Conservation (phyloP, 2,888 invertebrate species). For the Tortrix viridana region DNA sequence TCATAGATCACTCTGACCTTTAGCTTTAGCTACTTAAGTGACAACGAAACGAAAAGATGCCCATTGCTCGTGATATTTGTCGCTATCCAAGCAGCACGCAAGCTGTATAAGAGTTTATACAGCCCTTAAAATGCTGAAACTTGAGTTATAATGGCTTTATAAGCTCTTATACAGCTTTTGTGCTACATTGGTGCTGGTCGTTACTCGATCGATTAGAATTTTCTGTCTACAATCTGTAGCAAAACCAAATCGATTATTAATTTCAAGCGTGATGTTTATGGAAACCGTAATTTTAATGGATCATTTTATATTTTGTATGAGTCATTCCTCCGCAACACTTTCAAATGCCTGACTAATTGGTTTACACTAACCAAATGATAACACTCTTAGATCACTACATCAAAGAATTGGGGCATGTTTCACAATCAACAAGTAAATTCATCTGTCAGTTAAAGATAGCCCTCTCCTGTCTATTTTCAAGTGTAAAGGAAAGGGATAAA, state of each 20-base stretch:
- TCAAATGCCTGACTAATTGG: conserved; percentile 4
- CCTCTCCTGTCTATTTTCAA: too few species aligned
- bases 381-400: neutral
- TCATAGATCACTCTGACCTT: conserved; percentile 7
- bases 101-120: too few species aligned
- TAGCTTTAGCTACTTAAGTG: neutral
- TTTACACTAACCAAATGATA: conserved; percentile 4
- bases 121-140: too few species aligned
- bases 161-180: too few species aligned
- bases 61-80: conserved; percentile 1
- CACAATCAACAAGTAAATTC: too few species aligned
- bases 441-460: too few species aligned
- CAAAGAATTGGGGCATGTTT: conserved; percentile 1
- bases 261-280: neutral
- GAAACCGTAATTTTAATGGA: conserved; percentile 5
- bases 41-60: neutral
- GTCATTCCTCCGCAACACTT: conserved; percentile 4
- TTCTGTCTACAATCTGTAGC: too few species aligned
- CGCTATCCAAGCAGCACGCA: too few species aligned
- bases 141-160: too few species aligned
- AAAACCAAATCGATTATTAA: neutral
- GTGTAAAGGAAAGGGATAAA: too few species aligned
- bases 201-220: too few species aligned
- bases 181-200: too few species aligned
- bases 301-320: conserved; percentile 2